Conservation (phyloP, 2,888 invertebrate species). For the Ectobius pallidus region DNA sequence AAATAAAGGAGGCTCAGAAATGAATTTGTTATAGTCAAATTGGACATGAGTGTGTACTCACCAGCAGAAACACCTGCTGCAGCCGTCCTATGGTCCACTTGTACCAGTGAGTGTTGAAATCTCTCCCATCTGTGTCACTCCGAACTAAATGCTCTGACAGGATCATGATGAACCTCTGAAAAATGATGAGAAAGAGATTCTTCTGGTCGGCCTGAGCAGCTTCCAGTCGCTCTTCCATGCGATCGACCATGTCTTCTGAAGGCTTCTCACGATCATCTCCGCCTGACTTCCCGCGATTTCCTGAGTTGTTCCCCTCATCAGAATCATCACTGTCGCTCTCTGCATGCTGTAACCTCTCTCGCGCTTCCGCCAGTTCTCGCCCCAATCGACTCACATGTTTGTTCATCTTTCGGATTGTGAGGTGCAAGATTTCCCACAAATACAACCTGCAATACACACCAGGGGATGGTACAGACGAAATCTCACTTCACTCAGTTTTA, state of each 20-base stretch:
- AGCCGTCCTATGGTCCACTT: constrained; percentile 93
- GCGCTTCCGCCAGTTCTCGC: constrained; percentile 80
- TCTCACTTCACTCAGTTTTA: too few relatives aligned
- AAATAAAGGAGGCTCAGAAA: too few relatives aligned
- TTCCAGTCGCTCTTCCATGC: constrained; percentile 95
- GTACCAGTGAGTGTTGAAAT: constrained; percentile 95
- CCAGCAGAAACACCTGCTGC: constrained; percentile 92
- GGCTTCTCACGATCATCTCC: constrained; percentile 61
- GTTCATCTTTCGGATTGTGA: constrained; percentile 96
- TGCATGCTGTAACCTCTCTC: constrained; percentile 84
- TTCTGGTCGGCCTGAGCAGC: constrained; percentile 96
- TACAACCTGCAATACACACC: constrained; percentile 74
- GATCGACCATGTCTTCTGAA: constrained; percentile 85
- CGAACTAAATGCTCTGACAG: constrained; percentile 93
- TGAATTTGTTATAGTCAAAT: too few relatives aligned
- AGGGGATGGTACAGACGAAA: too few relatives aligned
- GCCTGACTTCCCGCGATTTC: constrained; percentile 34
- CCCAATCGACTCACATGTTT: constrained; percentile 77
- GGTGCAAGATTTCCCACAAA: constrained; percentile 95
- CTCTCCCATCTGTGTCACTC: constrained; percentile 91
- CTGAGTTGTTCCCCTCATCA: constrained; percentile 52
- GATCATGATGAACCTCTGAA: constrained; percentile 95
- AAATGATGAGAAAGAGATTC: constrained; percentile 94
- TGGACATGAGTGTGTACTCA: too few relatives aligned
- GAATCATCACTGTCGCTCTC: constrained; percentile 83